Evolutionary conservation across 2,113 vertebrate species (phyloP), one percentile per base, ranked within the genome.

Genomic region (Gnathonemus longibarbis): DNA sequence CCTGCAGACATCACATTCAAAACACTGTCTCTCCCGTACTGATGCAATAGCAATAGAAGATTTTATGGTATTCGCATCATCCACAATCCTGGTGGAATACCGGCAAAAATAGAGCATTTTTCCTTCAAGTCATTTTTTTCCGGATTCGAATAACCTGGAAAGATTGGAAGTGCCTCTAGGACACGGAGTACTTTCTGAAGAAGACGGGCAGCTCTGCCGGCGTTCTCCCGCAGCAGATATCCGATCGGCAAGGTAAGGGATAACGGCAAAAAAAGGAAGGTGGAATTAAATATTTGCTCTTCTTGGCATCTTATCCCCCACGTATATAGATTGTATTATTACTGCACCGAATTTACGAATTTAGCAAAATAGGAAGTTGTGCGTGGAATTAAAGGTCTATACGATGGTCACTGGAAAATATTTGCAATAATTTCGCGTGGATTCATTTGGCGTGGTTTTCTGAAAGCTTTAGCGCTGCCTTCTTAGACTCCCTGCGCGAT

Each of bases 121-220:
- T 6, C 35, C 42, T 83, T 83, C 42, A 45, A 42, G 42, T 42
- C 21, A 84, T 84, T 84, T 48, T 83, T 84, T n/a, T 48, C 42
- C 42, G 83, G 39, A 84, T 19, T 84, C 83, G 83, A 83, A 46
- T 58, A 56, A 39, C 31, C 50, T 53, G 83, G n/a, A 50, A 83
- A 53, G 45, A 45, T 84, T 84, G 80, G 50, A 39, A 58, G 84
- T 87, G 66, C 89, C 89, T 52, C 85, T 86, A 84, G 89, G 84
- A 90, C 62, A 52, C 56, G 45, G 70, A 56, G 84, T 88, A 90
- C 62, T 89, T 89, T 89, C 39, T 48, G 85, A 90, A 90, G 58
- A 90, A 80, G 17, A 70, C 89, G 84, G 89, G 31, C 13, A 70
- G 21, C 84, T 77, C 50, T 27, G 45, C 58, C 13, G n/a, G 42